Base-by-base conservation (phyloP, 2,113 vertebrate genomes). In the Macaca fascicularis region DNA sequence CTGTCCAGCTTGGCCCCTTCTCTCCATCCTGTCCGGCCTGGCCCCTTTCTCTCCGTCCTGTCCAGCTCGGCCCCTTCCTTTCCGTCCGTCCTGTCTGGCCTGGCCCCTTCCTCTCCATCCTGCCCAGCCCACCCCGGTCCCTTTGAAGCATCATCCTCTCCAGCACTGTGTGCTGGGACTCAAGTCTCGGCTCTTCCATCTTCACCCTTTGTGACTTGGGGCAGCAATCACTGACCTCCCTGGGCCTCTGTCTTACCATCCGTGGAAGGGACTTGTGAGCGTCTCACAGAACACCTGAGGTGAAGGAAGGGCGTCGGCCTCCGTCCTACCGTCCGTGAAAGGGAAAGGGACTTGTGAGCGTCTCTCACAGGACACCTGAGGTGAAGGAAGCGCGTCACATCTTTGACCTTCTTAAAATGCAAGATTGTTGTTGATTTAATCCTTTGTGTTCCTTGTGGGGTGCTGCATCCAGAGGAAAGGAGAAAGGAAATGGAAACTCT, bases 11-110 rank as follows among this genome's bases (percentile, higher is more conserved):
- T 0, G 10, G 10, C 59, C 59, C 59, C 23, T 59, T 59, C 57
- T 55, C 17, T 55, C 52, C 17, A 6, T 55, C 16, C 6, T 19
- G 52, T 55, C 52, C 6, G 0, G 8, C 57, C 3, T 1, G 20
- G 8, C 9, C 22, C 22, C 22, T 59, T 59, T 22, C 57, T 59
- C 57, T 59, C 22, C 1, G 0, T 59, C 20, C 57, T 10, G 57
- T 8, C 22, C 8, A 9, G 52, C 17, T 16, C 0, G 8, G 57
- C 22, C 22, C 57, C 57, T 59, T 59, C 57, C 57, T 25, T 23
- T 59, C 9, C 8, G 8, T 59, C 57, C 8, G 3, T 59, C 57
- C 8, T 10, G 9, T 8, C 22, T 1, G 22, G 2, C 22, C 57
- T 8, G 57, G 57, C 57, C 57, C 8, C 22, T 59, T 59, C 57